These are phyloP conservation scores for Synergus itoensis DNA, from an alignment of 2,888 invertebrate species.

Conservation along the genomic window DNA sequence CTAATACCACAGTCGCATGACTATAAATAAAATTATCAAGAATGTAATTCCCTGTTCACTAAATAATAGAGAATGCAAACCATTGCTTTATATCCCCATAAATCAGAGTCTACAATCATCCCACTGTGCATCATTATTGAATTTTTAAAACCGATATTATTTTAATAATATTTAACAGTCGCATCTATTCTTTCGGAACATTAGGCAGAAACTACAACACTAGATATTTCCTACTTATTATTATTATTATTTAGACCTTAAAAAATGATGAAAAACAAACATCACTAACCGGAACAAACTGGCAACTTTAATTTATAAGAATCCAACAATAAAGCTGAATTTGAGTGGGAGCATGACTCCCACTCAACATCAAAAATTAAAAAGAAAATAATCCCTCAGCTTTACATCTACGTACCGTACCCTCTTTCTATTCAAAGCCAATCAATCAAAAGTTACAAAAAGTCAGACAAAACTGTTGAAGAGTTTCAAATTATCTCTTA, in stretches of 20 bases:
- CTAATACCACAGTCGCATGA: slow-evolving; percentile 1
- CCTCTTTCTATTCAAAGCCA: neutral
- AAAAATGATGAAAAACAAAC: too few species aligned
- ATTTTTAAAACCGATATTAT: neutral
- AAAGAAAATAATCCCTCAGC: neutral
- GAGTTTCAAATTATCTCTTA: neutral
- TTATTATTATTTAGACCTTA: too few species aligned
- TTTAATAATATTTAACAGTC: neutral
- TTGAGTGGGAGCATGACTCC: neutral
- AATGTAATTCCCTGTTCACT: slow-evolving; percentile 11
- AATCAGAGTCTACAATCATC: slow-evolving; percentile 7
- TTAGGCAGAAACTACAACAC: too few species aligned
- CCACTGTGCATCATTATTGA: neutral
- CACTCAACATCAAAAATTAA: neutral
- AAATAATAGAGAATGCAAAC: slow-evolving; percentile 15
- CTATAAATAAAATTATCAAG: slow-evolving; percentile 34
- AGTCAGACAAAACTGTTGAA: neutral
- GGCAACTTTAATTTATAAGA: neutral
- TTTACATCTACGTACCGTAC: too few species aligned
- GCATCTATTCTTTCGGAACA: too few species aligned
- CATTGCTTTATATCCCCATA: neutral
- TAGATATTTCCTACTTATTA: too few species aligned
- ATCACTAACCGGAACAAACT: too few species aligned
- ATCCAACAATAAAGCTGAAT: neutral
- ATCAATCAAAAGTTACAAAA: neutral